Base-by-base conservation (phyloP, 2,797 vertebrate genomes). In the Uromys caudimaculatus region DNA sequence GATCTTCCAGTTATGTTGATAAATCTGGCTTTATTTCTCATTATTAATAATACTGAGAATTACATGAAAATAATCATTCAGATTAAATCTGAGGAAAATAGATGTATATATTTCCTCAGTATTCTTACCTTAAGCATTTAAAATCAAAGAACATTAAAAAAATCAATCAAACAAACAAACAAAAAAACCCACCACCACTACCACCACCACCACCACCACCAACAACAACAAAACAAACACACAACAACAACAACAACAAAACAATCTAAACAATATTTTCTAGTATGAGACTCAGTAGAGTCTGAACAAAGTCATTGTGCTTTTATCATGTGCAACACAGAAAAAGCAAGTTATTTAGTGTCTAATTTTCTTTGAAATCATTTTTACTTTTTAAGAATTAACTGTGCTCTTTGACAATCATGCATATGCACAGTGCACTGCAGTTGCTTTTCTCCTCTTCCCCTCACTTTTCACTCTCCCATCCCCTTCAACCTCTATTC, bases 21-120 rank as follows among this genome's bases (percentile, higher is more conserved):
- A 86, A 52, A 89, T 95, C 52, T 69, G 95, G n/a, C 0, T 97
- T 98, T 97, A 89, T 82, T 97, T 96, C 86, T 97, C 50, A 89
- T 44, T 93, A 94, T 41, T 94, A 98, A 96, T 35, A 87, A 82
- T 79, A 67, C 4, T 96, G 93, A 97, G 94, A 91, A 95, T n/a
- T 84, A 78, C 90, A 88, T 89, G 56, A 69, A 95, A 97, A 90
- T 54, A 92, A 10, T 84, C 16, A 32, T 89, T 83, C 90, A 95
- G 50, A 94, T 94, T 11, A 54, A 94, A 97, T 90, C 19, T 56
- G 76, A 1, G 38, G 60, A 73, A 98, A 98, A 97, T 83, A 87
- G 32, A 32, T 3, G 64, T 79, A 92, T 9, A 44, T 84, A 94
- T 96, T 98, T 95, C 97, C 75, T 82, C 24, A 97, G 58, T 97